A percentile compares a stretch with the other conserved stretches of the same genome.
phyloP scores from a whole-genome alignment of 2,797 vertebrate genomes.

The Schizopygopsis malacanthus region DNA sequence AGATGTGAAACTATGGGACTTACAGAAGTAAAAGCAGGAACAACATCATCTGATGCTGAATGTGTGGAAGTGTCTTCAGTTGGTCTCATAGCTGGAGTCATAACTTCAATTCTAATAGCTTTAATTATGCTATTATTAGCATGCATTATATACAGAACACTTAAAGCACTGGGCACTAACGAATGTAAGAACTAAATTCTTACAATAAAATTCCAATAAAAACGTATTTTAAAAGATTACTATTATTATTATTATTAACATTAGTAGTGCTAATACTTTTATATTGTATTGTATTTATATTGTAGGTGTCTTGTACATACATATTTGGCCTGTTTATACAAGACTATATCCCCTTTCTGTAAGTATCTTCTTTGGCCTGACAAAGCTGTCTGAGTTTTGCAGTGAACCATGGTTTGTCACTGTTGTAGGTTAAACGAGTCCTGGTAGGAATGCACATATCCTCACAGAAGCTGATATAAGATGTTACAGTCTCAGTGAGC shows the following conservation, averaged over 20 bases:
- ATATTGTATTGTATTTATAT: neutral
- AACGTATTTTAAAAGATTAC: neutral
- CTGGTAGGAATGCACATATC: no score
- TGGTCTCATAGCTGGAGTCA: neutral
- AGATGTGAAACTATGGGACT: constrained; percentile 60
- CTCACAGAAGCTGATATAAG: no score
- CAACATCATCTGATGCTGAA: constrained; percentile 51
- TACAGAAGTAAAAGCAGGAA: constrained; percentile 55
- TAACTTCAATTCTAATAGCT: neutral
- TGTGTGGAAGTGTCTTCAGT: constrained; percentile 26
- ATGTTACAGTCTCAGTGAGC: no score
- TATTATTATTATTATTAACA: neutral
- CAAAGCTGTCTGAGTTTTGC: no score
- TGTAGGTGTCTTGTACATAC: no score
- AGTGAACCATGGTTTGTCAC: no score
- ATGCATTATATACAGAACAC: neutral
- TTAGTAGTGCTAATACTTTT: neutral
- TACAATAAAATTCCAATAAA: neutral
- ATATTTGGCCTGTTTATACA: no score
- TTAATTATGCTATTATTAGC: no score
- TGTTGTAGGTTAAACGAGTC: no score
- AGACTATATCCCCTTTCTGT: no score
- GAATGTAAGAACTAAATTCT: neutral
- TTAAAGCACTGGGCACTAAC: accelerated
- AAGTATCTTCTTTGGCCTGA: no score